Evolutionary conservation across 1,140 invertebrate species (phyloP).

Genomic region (Camponotus pennsylvanicus): DNA sequence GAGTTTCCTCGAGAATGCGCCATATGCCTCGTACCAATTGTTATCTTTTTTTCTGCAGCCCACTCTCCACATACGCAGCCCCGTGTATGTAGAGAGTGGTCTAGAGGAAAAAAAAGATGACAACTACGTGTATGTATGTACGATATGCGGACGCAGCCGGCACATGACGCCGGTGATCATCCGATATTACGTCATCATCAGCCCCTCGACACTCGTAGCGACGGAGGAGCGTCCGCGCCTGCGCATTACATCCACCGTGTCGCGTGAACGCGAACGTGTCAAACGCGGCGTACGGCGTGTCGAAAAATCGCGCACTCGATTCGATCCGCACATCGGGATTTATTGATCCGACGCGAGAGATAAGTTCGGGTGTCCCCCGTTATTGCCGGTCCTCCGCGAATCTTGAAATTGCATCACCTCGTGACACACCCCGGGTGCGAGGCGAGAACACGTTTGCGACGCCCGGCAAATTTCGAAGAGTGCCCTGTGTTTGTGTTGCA

Average conservation of each 20-base stretch:
- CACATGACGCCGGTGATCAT: slow-evolving; percentile 73
- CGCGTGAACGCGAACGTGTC: neutral
- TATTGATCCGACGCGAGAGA: neutral
- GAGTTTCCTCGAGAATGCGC: neutral
- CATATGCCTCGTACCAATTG: no score
- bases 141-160: slow-evolving; percentile 30
- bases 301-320: neutral
- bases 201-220: slow-evolving; percentile 6
- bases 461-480: slow-evolving; percentile 46
- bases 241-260: neutral
- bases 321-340: neutral
- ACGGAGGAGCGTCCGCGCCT: neutral
- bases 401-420: neutral
- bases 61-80: neutral
- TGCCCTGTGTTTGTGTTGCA: neutral
- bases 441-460: neutral
- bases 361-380: neutral
- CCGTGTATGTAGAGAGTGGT: no score
- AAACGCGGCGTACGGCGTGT: neutral
- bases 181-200: slow-evolving; percentile 78
- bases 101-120: no score
- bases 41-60: neutral
- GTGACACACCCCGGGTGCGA: neutral
- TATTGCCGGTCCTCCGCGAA: neutral
- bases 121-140: neutral